Evolutionary conservation across 1,140 invertebrate genomes (phyloP).

Genomic region (Pseudomyrmex dendroicus): DNA sequence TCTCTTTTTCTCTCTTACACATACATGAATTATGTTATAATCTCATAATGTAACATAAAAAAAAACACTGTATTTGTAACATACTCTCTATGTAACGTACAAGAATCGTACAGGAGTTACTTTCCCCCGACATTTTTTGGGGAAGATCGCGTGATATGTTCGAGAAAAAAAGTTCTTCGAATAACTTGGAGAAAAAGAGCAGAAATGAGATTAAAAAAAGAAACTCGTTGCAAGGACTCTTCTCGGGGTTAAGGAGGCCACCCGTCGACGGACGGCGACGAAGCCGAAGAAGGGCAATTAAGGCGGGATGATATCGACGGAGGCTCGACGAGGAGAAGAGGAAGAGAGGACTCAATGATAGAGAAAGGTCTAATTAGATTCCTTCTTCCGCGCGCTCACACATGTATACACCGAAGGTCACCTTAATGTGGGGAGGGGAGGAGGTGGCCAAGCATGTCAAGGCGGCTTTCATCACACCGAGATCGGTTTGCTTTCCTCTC

Average conservation of each 20-base stretch:
- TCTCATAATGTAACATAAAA: too few relatives aligned
- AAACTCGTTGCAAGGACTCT: too few relatives aligned
- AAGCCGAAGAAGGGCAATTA: conserved; percentile 34
- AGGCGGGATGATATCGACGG: background rate
- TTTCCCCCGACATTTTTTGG: background rate
- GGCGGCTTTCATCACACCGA: background rate
- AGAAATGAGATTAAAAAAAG: background rate
- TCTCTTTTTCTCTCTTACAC: too few relatives aligned
- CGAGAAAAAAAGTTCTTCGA: background rate
- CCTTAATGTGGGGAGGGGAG: too few relatives aligned
- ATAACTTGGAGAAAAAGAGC: background rate
- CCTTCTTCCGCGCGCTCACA: background rate
- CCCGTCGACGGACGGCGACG: too few relatives aligned
- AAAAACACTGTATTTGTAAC: too few relatives aligned
- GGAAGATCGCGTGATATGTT: background rate
- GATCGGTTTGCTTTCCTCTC: conserved; percentile 4
- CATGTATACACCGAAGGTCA: conserved; percentile 12
- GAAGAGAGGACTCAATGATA: conserved; percentile 3
- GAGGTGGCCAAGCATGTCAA: background rate
- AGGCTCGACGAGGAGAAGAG: conserved; percentile 1
- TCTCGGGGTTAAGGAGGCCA: background rate
- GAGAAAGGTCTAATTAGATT: conserved; percentile 54
- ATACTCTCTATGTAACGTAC: too few relatives aligned
- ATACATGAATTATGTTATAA: too few relatives aligned
- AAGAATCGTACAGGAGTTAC: background rate